A percentile compares a stretch with the other conserved stretches of the same genome.
Conservation (phyloP, 2,113 vertebrate species). For the Irena cyanogastra region DNA sequence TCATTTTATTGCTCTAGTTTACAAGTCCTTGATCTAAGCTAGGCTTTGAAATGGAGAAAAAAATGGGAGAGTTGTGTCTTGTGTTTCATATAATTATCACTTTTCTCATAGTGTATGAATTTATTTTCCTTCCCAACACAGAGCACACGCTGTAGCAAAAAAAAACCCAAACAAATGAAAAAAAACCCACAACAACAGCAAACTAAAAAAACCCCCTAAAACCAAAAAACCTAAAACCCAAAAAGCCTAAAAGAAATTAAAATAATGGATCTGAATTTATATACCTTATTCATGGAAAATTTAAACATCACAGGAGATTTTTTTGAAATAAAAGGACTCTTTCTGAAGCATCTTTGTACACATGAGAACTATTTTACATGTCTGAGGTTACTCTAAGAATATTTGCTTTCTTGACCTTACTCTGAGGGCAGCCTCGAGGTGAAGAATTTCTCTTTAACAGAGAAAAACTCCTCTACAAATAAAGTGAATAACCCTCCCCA, state of each 20-base stretch:
- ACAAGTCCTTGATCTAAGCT: not conserved
- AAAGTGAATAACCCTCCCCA: not conserved
- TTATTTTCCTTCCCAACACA: not conserved
- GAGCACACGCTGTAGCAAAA: not conserved
- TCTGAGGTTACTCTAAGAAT: not conserved
- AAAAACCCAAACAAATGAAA: not conserved
- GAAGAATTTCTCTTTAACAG: not conserved
- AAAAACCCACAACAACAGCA: too few relatives aligned
- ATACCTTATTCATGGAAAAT: not conserved
- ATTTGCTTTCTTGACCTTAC: not conserved
- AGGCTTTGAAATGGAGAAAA: not conserved
- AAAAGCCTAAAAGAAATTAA: not conserved
- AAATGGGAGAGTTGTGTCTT: not conserved
- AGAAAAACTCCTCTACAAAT: not conserved
- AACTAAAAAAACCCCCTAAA: too few relatives aligned
- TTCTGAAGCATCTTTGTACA: not conserved
- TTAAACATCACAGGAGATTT: not conserved
- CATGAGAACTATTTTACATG: not conserved
- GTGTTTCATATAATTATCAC: not conserved
- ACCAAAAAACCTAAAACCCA: too few relatives aligned
- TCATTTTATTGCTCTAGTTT: not conserved
- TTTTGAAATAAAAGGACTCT: not conserved
- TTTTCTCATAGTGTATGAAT: not conserved
- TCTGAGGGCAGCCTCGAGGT: not conserved
- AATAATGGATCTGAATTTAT: not conserved